Conservation (phyloP, 2,888 invertebrate species). For the Pollenia labialis region DNA sequence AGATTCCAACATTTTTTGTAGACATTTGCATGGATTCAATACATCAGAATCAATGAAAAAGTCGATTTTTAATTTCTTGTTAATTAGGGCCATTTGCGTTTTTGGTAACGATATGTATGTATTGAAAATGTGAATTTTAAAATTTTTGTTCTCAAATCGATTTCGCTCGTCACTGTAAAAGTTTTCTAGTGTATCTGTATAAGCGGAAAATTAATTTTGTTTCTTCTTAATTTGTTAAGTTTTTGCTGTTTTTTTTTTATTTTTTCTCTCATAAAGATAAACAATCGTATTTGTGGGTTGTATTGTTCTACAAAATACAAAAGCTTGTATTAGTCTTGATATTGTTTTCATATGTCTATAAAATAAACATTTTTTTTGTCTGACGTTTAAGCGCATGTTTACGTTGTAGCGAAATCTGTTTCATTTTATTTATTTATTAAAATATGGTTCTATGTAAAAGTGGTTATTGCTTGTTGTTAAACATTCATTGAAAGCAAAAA, state of each 20-base stretch:
- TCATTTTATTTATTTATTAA: no score
- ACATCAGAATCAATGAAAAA: no score
- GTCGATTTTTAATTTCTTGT: no score
- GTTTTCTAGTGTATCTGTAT: neutral
- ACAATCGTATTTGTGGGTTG: neutral
- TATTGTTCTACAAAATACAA: neutral
- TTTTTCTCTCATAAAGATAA: constrained; percentile 14
- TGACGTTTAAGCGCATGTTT: constrained; percentile 33
- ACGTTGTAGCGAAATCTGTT: neutral
- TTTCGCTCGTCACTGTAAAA: neutral
- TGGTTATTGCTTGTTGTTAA: constrained; percentile 1
- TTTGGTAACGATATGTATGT: no score
- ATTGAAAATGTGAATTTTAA: no score
- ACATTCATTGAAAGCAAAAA: constrained; percentile 5
- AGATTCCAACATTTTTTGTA: no score
- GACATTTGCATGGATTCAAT: no score
- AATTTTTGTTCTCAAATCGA: neutral
- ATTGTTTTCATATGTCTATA: neutral
- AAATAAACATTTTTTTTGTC: neutral
- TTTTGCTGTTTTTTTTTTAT: neutral
- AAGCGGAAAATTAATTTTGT: constrained; percentile 16
- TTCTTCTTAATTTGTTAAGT: neutral
- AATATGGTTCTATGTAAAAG: neutral
- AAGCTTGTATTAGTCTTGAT: neutral
- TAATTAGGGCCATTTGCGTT: no score